Percentiles rank a stretch among this genome's conserved stretches.
Conservation (phyloP, 64 coral and sea anemone genomes). For the Actinia equina region DNA sequence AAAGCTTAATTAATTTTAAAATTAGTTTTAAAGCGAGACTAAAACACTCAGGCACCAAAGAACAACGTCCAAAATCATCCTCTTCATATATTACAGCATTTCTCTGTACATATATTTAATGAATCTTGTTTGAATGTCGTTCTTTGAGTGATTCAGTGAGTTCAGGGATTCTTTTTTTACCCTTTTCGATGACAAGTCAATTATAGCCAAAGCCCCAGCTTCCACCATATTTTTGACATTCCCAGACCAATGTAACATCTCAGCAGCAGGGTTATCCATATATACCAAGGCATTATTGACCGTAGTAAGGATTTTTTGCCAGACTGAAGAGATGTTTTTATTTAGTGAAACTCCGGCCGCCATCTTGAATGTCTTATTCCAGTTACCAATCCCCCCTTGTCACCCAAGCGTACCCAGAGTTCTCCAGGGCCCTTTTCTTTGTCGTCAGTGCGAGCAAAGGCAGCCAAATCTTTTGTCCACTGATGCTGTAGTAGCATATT, state of each 20-base stretch:
- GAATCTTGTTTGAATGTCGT: too few relatives aligned
- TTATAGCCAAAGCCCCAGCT: conserved; percentile 77
- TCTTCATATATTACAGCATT: too few relatives aligned
- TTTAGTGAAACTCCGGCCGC: conserved; percentile 62
- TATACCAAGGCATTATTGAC: conserved; percentile 93
- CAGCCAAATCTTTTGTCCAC: neutral
- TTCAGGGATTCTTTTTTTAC: neutral
- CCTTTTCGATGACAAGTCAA: conserved; percentile 62
- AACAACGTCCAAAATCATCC: too few relatives aligned
- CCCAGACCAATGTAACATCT: conserved; percentile 86
- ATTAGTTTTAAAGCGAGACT: too few relatives aligned
- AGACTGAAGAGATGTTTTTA: conserved; percentile 54
- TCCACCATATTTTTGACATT: conserved; percentile 70
- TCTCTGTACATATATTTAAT: too few relatives aligned
- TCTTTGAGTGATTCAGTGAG: too few relatives aligned
- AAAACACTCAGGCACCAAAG: too few relatives aligned
- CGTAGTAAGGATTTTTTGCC: conserved; percentile 87
- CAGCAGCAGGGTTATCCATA: conserved; percentile 71
- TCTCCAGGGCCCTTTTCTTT: neutral
- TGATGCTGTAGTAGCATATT: neutral
- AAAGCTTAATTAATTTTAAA: too few relatives aligned
- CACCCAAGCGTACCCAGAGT: too few relatives aligned
- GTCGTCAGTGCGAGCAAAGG: too few relatives aligned
- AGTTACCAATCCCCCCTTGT: too few relatives aligned
- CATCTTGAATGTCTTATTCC: conserved; percentile 40